Conservation (phyloP, 2,797 vertebrate genomes). For the Enteromius paludinosus region DNA sequence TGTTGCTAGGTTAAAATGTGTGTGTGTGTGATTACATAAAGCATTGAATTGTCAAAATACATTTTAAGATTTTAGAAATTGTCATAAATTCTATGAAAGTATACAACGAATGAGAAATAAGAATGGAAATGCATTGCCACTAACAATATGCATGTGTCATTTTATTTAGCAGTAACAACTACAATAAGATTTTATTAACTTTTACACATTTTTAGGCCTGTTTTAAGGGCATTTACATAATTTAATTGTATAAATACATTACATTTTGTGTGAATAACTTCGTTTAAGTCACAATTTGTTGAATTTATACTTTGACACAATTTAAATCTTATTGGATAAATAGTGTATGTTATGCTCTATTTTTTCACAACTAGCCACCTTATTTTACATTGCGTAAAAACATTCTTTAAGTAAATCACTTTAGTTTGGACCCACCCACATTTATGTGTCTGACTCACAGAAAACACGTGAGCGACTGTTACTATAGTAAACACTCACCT, state of each 20-base stretch:
- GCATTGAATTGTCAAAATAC: neutral
- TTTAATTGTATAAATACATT: neutral
- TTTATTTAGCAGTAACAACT: neutral
- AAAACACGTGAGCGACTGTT: constrained; percentile 39
- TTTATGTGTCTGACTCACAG: constrained; percentile 31
- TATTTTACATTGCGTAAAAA: constrained; percentile 28
- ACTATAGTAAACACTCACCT: constrained; percentile 48
- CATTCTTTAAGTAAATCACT: constrained; percentile 40
- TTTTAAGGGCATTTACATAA: neutral
- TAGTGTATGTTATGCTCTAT: neutral
- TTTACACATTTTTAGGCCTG: neutral
- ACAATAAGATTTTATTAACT: neutral
- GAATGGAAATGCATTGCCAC: neutral
- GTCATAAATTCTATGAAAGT: neutral
- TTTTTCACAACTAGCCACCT: neutral
- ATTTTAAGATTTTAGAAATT: too few species aligned
- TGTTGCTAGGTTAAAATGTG: too few species aligned
- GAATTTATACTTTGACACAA: neutral
- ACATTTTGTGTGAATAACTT: neutral
- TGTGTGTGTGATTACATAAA: neutral
- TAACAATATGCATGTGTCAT: neutral
- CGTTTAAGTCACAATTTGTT: neutral
- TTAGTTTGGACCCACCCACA: constrained; percentile 42
- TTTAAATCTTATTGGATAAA: neutral
- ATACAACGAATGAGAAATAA: neutral